These are phyloP conservation scores for Chironomus striatipennis DNA, from an alignment of 1,140 invertebrate species.

Conservation along the genomic window DNA sequence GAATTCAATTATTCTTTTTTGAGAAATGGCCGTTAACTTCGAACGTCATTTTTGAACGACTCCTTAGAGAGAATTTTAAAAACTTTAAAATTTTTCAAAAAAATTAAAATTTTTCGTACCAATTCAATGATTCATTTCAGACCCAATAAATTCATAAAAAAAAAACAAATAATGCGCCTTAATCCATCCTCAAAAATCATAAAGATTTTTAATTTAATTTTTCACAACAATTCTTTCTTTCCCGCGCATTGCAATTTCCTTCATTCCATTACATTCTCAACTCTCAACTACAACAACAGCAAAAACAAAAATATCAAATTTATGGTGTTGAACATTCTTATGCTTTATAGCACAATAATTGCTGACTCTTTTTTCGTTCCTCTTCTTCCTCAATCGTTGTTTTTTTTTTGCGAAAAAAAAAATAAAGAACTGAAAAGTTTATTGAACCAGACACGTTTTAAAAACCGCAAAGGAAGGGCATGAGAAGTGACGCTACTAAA, in stretches of 20 bases:
- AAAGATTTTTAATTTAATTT: too few species aligned
- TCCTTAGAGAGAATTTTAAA: too few species aligned
- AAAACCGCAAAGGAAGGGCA: not conserved
- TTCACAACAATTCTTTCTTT: not conserved
- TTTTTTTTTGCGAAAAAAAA: not conserved
- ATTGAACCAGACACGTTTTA: not conserved
- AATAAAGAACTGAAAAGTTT: not conserved
- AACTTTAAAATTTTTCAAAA: too few species aligned
- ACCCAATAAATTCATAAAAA: too few species aligned
- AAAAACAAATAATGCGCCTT: too few species aligned
- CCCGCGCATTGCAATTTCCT: not conserved
- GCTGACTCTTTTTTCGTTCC: not conserved
- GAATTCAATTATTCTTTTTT: too few species aligned
- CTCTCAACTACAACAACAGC: not conserved
- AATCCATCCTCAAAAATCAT: too few species aligned
- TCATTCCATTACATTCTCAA: constrained; percentile 1
- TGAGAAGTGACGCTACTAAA: not conserved
- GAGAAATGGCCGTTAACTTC: too few species aligned
- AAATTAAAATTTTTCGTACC: too few species aligned
- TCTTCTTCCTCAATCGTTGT: not conserved
- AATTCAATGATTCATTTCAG: too few species aligned
- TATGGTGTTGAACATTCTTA: not conserved
- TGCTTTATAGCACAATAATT: constrained; percentile 9
- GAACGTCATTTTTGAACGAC: too few species aligned
- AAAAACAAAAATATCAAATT: too few species aligned